Evolutionary conservation across 2,888 invertebrate species (phyloP).

Genomic region (Polia nebulosa): DNA sequence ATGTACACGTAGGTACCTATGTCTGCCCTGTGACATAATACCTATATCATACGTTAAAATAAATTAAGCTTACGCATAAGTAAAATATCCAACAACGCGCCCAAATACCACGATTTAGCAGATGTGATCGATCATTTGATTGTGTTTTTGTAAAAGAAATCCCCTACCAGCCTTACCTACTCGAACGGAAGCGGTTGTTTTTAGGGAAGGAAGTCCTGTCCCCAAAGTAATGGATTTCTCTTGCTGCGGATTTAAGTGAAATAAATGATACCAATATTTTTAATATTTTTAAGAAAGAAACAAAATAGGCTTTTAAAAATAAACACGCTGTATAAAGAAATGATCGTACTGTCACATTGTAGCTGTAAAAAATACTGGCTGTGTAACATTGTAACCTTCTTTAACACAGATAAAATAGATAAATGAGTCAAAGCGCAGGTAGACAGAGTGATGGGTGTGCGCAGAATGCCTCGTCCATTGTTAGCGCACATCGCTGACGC

Average conservation of each 20-base stretch:
- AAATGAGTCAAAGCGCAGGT: constrained; percentile 52
- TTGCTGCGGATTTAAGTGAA: constrained; percentile 41
- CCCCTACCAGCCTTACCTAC: constrained; percentile 33
- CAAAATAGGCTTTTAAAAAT: constrained; percentile 15
- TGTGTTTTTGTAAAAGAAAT: constrained; percentile 42
- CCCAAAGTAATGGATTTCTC: constrained; percentile 54
- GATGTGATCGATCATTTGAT: constrained; percentile 57
- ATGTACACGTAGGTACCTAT: constrained; percentile 26
- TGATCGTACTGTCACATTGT: constrained; percentile 17
- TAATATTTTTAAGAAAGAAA: constrained; percentile 13
- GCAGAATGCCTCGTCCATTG: constrained; percentile 76
- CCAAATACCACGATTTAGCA: constrained; percentile 31
- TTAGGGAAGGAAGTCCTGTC: constrained; percentile 54
- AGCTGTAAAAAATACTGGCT: constrained; percentile 26
- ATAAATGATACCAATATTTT: constrained; percentile 35
- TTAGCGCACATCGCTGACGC: constrained; percentile 73
- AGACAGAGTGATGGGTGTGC: constrained; percentile 44
- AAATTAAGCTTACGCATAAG: constrained; percentile 35
- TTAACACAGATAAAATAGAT: constrained; percentile 43
- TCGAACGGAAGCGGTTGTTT: constrained; percentile 57
- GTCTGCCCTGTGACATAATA: constrained; percentile 3
- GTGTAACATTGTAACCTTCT: constrained; percentile 35
- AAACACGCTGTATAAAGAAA: constrained; percentile 16
- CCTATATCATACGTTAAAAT: constrained; percentile 35
- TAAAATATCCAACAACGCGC: constrained; percentile 27